Evolutionary conservation across 2,888 invertebrate species (phyloP).

Genomic region (Drosophila histrio): DNA sequence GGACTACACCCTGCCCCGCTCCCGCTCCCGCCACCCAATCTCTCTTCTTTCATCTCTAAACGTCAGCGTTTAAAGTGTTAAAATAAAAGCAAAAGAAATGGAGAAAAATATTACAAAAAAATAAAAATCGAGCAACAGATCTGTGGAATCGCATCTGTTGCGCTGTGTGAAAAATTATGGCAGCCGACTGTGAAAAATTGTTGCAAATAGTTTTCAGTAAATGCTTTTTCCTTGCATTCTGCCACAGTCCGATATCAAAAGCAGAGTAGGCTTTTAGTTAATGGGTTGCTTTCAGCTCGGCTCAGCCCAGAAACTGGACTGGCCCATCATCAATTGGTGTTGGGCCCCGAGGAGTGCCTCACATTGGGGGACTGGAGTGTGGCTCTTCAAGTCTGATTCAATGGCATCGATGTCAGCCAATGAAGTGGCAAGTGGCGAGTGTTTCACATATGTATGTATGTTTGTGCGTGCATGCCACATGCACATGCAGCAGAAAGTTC

Average conservation of each 20-base stretch:
- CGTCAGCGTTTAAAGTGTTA: constrained; percentile 76
- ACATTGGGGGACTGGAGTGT: constrained; percentile 1
- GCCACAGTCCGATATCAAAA: constrained; percentile 28
- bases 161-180: constrained; percentile 74
- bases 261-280: constrained; percentile 70
- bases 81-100: constrained; percentile 68
- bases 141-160: constrained; percentile 52
- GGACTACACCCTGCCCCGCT: constrained; percentile 10
- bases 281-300: constrained; percentile 55
- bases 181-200: constrained; percentile 81
- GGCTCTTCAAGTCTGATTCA: constrained; percentile 36
- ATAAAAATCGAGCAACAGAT: constrained; percentile 38
- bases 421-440: constrained; percentile 54
- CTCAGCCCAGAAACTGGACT: constrained; percentile 18
- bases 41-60: constrained; percentile 37
- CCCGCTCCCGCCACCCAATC: not conserved
- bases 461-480: constrained; percentile 16
- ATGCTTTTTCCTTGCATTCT: constrained; percentile 54
- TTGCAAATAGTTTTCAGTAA: constrained; percentile 80
- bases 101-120: constrained; percentile 5
- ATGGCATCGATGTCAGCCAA: constrained; percentile 67
- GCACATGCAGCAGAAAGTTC: constrained; percentile 32
- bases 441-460: constrained; percentile 33
- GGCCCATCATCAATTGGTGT: constrained; percentile 32
- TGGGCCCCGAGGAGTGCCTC: constrained; percentile 14